Base-by-base conservation (phyloP, 1,140 invertebrate genomes). In the Andrena cerasifolii region DNA sequence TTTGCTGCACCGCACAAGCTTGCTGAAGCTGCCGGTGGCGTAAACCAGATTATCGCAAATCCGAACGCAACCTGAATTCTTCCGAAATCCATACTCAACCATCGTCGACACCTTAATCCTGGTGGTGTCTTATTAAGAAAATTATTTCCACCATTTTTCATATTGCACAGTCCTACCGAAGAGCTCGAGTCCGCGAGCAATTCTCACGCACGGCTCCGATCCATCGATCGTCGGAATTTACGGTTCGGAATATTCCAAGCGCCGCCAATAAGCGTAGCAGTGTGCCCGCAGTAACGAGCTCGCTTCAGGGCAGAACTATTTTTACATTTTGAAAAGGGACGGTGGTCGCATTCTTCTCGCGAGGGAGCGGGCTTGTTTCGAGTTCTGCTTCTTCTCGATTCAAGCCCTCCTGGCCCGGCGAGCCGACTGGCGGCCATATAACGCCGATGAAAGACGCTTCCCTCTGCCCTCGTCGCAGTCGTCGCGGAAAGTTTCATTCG, bases 401-500 rank as follows among this genome's bases (percentile, higher is more conserved):
- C 31, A 16, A 24, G 28, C 21, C 6, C 16, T 43, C 18, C n/a
- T 36, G 45, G 12, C 31, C 28, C 4, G 7, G 4, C 33, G 31
- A 36, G 0, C 10, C 21, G 18, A 36, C 33, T 8, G n/a, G 10
- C 18, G 1, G 2, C 33, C n/a, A 28, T 21, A 21, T n/a, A 47
- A 58, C 54, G n/a, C 16, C 43, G 68, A 59, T 71, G 54, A 59
- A 71, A 71, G 43, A 71, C 54, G 54, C 24, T 47, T 47, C 26
- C 28, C 54, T 24, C 26, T 16, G 28, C 43, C 36, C 40, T n/a
- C 36, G 66, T 54, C 18, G 28, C 54, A 36, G 31, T 40, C 33
- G 51, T 36, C 21, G 54, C 21, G 68, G 16, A 72, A 72, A 61
- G 31, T 72, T 72, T 61, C 68, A 61, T 61, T 26, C 56, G 68